A percentile compares a stretch with the other conserved stretches of the same genome.
phyloP scores from a whole-genome alignment of 1,140 invertebrate species.

The Drosophila gunungcola region DNA sequence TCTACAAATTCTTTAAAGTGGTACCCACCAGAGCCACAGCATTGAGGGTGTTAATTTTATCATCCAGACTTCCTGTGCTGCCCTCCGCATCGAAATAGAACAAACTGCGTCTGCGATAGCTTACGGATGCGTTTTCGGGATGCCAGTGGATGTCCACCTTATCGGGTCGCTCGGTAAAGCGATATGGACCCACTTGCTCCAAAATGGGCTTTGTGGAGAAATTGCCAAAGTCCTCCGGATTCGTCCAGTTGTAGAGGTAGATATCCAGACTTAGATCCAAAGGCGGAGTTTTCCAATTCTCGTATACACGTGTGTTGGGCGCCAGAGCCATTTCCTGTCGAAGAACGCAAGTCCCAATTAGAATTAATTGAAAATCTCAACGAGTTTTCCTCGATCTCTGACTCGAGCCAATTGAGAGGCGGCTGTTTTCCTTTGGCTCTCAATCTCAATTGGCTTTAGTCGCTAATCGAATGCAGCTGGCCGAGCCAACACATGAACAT shows the following conservation, averaged over 20 bases:
- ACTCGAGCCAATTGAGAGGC: constrained; percentile 34
- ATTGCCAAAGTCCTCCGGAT: constrained; percentile 87
- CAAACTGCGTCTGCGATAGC: constrained; percentile 90
- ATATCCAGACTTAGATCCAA: constrained; percentile 91
- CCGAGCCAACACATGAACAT: constrained; percentile 8
- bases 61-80: constrained; percentile 91
- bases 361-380: constrained; percentile 72
- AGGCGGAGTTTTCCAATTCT: constrained; percentile 90
- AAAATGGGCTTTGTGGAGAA: constrained; percentile 87
- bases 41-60: constrained; percentile 92
- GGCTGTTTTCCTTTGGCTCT: constrained; percentile 37
- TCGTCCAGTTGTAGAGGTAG: constrained; percentile 94
- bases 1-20: neutral
- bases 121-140: constrained; percentile 91
- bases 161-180: constrained; percentile 88
- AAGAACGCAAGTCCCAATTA: constrained; percentile 55
- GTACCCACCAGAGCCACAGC: constrained; percentile 91
- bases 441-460: constrained; percentile 29
- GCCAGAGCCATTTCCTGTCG: constrained; percentile 87
- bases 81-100: constrained; percentile 91
- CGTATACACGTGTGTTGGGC: constrained; percentile 87
- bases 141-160: constrained; percentile 90
- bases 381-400: constrained; percentile 40
- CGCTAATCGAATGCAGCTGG: constrained; percentile 67
- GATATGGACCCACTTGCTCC: constrained; percentile 90